Base-by-base conservation (phyloP, 53 echinoderm and acorn worm species). In the Holothuria scabra region DNA sequence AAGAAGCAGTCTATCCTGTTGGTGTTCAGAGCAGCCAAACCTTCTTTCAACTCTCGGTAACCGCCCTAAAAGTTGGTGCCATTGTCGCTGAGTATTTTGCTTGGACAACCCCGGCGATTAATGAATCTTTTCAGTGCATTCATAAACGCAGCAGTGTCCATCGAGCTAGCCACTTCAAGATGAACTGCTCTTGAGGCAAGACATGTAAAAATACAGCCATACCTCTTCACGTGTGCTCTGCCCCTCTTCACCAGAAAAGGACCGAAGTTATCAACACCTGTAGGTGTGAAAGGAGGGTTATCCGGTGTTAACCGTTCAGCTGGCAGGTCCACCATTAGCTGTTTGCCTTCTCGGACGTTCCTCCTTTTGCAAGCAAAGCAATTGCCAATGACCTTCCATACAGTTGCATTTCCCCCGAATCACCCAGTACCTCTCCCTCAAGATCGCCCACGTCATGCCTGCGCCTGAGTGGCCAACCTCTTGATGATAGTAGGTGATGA, bases 41-140 rank as follows among this genome's bases (percentile, higher is more conserved):
- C 23, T 25, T 46, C 28, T 5, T 74, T 30, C 2, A 88, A 65
- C 33, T 89, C 89, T 12, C 28, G 28, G 65, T 84, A 76, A 19
- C 89, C 93, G 20, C 93, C 93, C 8, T 89, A 52, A 60, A 92
- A 88, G 92, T 92, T 92, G 0, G 92, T 92, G 12, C 92, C 92
- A 44, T 85, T 74, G 66, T 92, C 89, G 44, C 83, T 84, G 32
- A 85, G 69, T 22, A 88, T 60, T 57, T 70, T 89, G 2, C 76
- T 19, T 14, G 89, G 61, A 56, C 89, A 89, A 12, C 93, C 87
- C 56, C 84, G 65, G 12, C 83, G 62, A 0, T 89, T 84, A 4
- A 87, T 89, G 65, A 89, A 92, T 24, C 89, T 67, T 16, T 87
- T 63, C 20, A 86, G 67, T 9, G 79, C 84, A 21, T 78, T 84